phyloP scores from a whole-genome alignment of 2,113 vertebrate species.

The Alexandromys fortis region DNA sequence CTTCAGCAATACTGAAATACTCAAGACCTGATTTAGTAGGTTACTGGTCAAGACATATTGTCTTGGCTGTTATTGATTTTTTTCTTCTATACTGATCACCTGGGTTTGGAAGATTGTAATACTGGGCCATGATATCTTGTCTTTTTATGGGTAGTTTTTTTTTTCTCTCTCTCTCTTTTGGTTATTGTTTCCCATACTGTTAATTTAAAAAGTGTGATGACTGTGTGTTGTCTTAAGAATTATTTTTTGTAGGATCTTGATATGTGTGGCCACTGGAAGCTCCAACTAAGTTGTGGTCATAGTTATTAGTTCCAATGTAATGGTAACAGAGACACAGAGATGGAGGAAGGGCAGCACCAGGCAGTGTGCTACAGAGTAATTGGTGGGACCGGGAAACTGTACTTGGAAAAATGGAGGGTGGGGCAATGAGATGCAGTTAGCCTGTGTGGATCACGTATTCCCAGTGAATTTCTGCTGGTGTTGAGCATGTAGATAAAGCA shows the following conservation, averaged over 20 bases:
- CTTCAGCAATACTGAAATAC: not conserved
- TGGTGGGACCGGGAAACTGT: not conserved
- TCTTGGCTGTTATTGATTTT: accelerated
- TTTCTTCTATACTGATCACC: not conserved
- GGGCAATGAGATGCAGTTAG: not conserved
- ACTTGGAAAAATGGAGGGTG: not conserved
- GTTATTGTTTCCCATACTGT: not conserved
- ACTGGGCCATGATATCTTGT: not conserved
- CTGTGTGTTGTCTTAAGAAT: not conserved
- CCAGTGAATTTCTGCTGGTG: not conserved
- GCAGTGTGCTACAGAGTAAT: not conserved
- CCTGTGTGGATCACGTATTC: not conserved
- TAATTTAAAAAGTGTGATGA: not conserved
- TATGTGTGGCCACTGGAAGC: not conserved
- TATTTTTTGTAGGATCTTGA: not conserved
- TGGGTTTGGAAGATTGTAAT: not conserved
- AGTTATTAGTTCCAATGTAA: too few relatives aligned
- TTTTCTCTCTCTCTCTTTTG: not conserved
- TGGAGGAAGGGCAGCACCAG: not conserved
- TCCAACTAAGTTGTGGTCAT: not conserved
- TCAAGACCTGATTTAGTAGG: not conserved
- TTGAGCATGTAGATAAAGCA: not conserved
- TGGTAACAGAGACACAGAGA: not conserved
- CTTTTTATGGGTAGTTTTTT: not conserved
- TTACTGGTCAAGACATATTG: not conserved